Evolutionary conservation across 2,797 vertebrate species (phyloP).

Genomic region (Gephyroberyx darwinii): DNA sequence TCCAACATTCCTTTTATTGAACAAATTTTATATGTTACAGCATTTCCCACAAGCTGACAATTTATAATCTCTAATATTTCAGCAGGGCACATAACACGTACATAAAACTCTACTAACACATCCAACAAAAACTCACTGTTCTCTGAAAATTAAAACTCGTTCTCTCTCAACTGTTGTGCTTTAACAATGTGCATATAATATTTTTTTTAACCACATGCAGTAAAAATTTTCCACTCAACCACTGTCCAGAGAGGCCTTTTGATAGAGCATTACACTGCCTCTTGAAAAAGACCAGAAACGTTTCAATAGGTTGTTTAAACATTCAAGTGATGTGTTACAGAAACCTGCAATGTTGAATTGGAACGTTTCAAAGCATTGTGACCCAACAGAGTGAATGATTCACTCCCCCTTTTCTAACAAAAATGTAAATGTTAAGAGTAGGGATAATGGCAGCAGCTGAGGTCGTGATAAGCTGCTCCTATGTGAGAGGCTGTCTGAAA

Average conservation of each 20-base stretch:
- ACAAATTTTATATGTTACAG: no score
- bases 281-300: conserved; percentile 44
- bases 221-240: conserved; percentile 11
- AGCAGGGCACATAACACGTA: no score
- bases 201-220: background rate
- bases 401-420: conserved; percentile 11
- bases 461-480: conserved; percentile 6
- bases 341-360: conserved; percentile 29
- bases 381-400: conserved; percentile 36
- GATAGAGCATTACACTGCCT: conserved; percentile 23
- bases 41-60: no score
- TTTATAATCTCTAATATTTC: no score
- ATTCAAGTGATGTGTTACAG: conserved; percentile 38
- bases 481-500: background rate
- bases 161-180: background rate
- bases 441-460: conserved; percentile 11
- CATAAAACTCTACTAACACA: background rate
- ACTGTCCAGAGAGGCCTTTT: conserved; percentile 13
- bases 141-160: background rate
- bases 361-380: conserved; percentile 32
- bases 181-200: background rate
- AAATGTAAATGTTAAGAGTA: conserved; percentile 42
- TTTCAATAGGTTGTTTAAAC: conserved; percentile 51
- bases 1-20: no score
- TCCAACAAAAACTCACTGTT: background rate